Base-by-base conservation (phyloP, 2,888 invertebrate genomes). In the Poecilus cupreus region DNA sequence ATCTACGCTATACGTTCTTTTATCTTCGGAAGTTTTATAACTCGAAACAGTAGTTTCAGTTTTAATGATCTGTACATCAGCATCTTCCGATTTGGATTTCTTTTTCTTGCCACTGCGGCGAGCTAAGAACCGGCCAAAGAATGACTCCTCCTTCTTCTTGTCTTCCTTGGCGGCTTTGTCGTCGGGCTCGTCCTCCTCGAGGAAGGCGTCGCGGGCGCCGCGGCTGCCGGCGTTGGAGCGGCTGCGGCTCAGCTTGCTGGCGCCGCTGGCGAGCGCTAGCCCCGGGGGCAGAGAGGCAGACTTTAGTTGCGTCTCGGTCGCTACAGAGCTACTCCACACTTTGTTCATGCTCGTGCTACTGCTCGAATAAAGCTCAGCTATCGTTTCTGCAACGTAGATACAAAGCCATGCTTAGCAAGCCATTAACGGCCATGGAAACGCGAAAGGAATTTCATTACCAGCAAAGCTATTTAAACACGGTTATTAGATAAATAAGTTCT, bases 41-140 rank as follows among this genome's bases (percentile, higher is more conserved):
- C 18, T 51, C 2, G 32, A 11, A n/a, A 37, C 32, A 32, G 32
- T 32, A 32, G 32, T 32, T 54, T 76, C 76, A 6, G 24, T 54
- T 32, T 54, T 57, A 20, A 64, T 32, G 32, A 32, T 3, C 4
- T 32, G 32, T 8, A 32, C 32, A 32, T 32, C 78, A 43, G n/a
- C 24, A 16, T 81, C 81, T 49, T 81, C 81, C 0, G 60, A 60
- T 46, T 81, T 81, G 82, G 92, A 90, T 84, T 94, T 92, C 82
- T 93, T 93, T 87, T 94, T 94, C 86, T 94, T 94, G 32, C 93
- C 94, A 79, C 94, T 94, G 85, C 93, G 93, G 84, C 94, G 91
- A 49, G 94, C 90, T 54, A 94, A 90, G 77, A 95, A 88, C 83
- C 94, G 91, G 80, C 93, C 93, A 86, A 95, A 93, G 87, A 93